Evolutionary conservation across 2,113 vertebrate species (phyloP).

Genomic region (Micromys minutus): DNA sequence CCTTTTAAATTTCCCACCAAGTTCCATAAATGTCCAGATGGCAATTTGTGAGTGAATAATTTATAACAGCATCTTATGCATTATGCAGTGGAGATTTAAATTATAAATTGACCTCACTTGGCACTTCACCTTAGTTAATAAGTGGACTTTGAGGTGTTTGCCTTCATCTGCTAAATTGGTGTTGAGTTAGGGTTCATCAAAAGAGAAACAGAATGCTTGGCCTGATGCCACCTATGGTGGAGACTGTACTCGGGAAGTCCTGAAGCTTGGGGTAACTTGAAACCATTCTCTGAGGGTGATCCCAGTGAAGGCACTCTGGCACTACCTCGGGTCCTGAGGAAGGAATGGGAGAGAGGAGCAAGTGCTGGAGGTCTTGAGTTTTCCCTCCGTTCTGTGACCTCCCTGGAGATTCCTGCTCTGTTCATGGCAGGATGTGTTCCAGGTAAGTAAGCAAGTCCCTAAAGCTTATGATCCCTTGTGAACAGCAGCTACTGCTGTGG

Average conservation of each 20-base stretch:
- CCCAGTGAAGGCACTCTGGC: background rate
- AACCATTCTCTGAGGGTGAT: background rate
- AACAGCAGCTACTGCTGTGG: background rate
- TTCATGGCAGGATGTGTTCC: fast-evolving
- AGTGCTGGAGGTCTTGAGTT: background rate
- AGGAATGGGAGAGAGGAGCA: background rate
- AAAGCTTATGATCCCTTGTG: background rate
- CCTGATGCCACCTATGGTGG: background rate
- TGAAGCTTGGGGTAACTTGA: background rate
- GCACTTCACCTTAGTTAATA: conserved; percentile 68
- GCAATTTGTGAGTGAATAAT: conserved; percentile 72
- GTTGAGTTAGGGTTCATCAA: background rate
- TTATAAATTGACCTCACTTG: conserved; percentile 73
- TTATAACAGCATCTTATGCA: conserved; percentile 73
- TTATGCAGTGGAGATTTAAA: conserved; percentile 72
- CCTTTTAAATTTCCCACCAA: conserved; percentile 69
- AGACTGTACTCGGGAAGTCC: background rate
- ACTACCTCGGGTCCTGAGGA: fast-evolving
- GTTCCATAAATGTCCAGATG: conserved; percentile 69
- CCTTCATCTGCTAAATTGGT: background rate
- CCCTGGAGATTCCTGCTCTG: fast-evolving
- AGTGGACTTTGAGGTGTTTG: conserved; percentile 13
- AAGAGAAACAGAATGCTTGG: background rate
- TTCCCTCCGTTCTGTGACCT: no score
- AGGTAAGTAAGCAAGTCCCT: no score